Percentiles rank a stretch among this genome's conserved stretches.
Evolutionary conservation across 2,113 vertebrate species (phyloP).

Genomic region (Craseonycteris thonglongyai): DNA sequence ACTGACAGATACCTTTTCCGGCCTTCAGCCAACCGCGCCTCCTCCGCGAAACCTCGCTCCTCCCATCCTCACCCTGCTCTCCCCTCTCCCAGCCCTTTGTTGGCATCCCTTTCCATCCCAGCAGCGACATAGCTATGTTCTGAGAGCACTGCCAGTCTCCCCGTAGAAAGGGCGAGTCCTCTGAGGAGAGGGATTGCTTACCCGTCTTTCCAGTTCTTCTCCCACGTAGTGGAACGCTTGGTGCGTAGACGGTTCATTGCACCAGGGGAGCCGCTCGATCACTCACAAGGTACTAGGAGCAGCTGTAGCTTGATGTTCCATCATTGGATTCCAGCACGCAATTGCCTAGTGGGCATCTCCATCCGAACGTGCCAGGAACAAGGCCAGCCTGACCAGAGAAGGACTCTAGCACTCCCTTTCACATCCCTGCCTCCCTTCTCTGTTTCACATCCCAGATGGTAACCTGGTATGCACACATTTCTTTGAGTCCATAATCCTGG

Average conservation of each 20-base stretch:
- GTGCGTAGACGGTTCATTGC: neutral
- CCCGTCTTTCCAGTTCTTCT: neutral
- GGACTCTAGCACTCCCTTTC: neutral
- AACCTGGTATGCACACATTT: fast-evolving
- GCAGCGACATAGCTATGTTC: neutral
- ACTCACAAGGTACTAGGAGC: neutral
- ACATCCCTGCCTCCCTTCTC: neutral
- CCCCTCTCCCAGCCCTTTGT: neutral
- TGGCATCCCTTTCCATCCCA: neutral
- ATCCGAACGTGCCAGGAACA: neutral
- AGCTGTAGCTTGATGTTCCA: neutral
- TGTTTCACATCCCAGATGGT: neutral
- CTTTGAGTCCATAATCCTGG: neutral
- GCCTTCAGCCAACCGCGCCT: no score
- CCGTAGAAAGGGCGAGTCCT: neutral
- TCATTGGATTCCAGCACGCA: neutral
- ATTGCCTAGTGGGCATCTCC: neutral
- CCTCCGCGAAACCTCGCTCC: neutral
- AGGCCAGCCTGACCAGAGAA: neutral
- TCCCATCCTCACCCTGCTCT: neutral
- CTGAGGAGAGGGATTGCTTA: neutral
- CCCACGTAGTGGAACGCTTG: no score
- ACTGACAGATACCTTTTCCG: neutral
- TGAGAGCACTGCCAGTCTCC: neutral
- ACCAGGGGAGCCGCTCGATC: neutral